Percentiles rank a stretch among this genome's conserved stretches.
Conservation (phyloP, 2,888 invertebrate species). For the Tetanocera ferruginea region DNA sequence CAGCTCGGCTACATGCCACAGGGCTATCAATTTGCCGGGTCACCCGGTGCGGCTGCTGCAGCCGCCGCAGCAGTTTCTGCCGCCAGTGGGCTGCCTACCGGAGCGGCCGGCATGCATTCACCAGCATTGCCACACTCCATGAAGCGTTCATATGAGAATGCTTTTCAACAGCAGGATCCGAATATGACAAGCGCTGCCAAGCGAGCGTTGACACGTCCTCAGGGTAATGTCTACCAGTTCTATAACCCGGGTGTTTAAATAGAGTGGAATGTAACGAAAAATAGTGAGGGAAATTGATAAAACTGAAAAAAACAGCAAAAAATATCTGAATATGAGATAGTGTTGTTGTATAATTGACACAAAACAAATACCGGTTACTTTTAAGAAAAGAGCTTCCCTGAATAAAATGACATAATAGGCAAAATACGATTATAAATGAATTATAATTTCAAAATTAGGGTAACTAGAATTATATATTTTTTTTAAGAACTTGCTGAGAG, state of each 20-base stretch:
- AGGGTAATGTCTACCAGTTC: conserved; percentile 58
- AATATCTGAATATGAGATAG: too few species aligned
- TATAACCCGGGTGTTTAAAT: conserved; percentile 65
- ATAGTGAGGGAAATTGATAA: not conserved
- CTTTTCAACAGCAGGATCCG: conserved; percentile 73
- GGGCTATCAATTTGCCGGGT: conserved; percentile 57
- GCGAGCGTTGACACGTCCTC: conserved; percentile 63
- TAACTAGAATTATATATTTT: too few species aligned
- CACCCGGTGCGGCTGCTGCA: conserved; percentile 60
- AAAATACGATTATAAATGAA: too few species aligned
- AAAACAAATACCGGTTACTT: too few species aligned
- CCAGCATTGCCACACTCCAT: conserved; percentile 67
- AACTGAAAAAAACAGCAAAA: not conserved
- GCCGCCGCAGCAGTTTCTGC: conserved; percentile 49
- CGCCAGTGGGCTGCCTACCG: conserved; percentile 47
- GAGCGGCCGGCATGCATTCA: conserved; percentile 49
- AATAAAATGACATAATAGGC: too few species aligned
- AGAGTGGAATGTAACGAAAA: not conserved
- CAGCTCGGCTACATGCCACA: conserved; percentile 61
- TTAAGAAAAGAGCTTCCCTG: too few species aligned
- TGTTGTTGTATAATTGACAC: too few species aligned
- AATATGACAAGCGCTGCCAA: conserved; percentile 65
- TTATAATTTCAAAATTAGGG: too few species aligned
- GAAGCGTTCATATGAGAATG: conserved; percentile 81
- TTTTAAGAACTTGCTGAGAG: too few species aligned